Evolutionary conservation across 1,140 invertebrate species (phyloP).

Genomic region (Venustaconcha ellipsiformis): DNA sequence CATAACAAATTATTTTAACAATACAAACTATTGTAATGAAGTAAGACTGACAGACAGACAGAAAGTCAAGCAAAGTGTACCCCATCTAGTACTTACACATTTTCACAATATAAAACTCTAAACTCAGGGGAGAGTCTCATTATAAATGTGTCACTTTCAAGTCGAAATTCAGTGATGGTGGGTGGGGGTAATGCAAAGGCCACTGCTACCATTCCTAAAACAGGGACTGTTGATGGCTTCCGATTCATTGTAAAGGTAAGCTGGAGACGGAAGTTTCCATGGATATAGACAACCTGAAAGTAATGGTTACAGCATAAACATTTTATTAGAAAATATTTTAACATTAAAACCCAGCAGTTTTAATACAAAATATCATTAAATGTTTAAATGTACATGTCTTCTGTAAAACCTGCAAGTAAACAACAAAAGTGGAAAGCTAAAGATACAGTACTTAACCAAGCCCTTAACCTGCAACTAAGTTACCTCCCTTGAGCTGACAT

Average conservation of each 20-base stretch:
- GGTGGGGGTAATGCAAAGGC: conserved; percentile 96
- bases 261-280: conserved; percentile 90
- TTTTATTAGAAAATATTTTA: not conserved
- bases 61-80: too few relatives aligned
- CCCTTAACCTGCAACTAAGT: too few relatives aligned
- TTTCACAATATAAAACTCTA: conserved; percentile 96
- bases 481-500: too few relatives aligned
- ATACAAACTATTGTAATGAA: too few relatives aligned
- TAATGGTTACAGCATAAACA: not conserved
- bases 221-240: conserved; percentile 81
- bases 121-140: conserved; percentile 96
- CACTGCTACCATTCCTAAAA: conserved; percentile 93
- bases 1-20: too few relatives aligned
- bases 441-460: too few relatives aligned
- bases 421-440: too few relatives aligned
- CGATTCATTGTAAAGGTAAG: conserved; percentile 88
- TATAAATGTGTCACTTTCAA: conserved; percentile 97
- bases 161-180: conserved; percentile 94
- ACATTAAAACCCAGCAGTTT: conserved; percentile 9
- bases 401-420: too few relatives aligned
- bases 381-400: not conserved
- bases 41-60: too few relatives aligned
- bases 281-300: conserved; percentile 88
- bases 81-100: conserved; percentile 76
- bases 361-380: not conserved